phyloP scores from a whole-genome alignment of 2,797 vertebrate genomes.

The Babyrousa celebensis region DNA sequence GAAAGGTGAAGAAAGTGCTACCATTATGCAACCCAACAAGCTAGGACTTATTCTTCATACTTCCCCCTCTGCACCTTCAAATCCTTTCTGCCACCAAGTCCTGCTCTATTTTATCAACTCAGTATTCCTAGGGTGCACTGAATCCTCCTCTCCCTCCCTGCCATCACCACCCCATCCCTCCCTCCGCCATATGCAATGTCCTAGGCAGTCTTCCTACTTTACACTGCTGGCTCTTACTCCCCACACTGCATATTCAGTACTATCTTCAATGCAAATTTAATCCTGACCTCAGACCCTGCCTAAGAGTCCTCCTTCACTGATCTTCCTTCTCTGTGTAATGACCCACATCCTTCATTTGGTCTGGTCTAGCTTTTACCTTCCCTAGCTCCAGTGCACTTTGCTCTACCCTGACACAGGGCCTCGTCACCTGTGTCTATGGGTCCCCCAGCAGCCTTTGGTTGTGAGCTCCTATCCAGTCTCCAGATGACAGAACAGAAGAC shows the following conservation, averaged over 20 bases:
- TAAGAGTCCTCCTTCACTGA: background rate
- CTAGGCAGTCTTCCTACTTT: background rate
- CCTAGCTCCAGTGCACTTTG: background rate
- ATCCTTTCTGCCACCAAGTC: background rate
- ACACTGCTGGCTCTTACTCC: too few relatives aligned
- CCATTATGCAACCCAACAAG: too few relatives aligned
- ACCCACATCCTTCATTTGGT: fast-evolving
- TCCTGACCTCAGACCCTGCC: background rate
- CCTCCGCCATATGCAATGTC: background rate
- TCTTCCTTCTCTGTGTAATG: background rate
- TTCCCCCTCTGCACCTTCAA: background rate
- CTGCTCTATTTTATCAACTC: background rate
- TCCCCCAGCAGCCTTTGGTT: background rate
- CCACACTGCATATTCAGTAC: background rate
- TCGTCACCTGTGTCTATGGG: background rate
- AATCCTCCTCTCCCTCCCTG: background rate
- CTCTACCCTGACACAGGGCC: background rate
- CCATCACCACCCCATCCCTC: background rate
- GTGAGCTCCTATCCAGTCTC: background rate
- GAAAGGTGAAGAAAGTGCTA: background rate
- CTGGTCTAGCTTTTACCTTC: background rate
- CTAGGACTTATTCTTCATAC: background rate
- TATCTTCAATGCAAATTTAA: background rate
- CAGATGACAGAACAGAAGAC: background rate
- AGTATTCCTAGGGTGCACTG: background rate